phyloP scores from a whole-genome alignment of 2,888 invertebrate genomes.

The Drosophila ustulata region DNA sequence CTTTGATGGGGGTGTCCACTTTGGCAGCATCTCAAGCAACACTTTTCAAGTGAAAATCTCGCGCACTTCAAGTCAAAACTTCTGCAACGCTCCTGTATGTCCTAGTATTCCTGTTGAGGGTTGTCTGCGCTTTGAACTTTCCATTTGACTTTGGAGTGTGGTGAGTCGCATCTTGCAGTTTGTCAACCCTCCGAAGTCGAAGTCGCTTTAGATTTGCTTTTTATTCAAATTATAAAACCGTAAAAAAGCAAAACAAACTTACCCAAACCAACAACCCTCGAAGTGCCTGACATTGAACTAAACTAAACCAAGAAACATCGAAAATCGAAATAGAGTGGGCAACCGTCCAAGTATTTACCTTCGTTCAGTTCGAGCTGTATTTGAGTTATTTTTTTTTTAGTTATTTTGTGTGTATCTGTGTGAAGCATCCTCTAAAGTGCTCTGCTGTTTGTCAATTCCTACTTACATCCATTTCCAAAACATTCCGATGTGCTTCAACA shows the following conservation, averaged over 20 bases:
- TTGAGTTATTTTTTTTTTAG: constrained; percentile 48
- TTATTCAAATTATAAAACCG: constrained; percentile 57
- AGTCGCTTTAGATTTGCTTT: constrained; percentile 10
- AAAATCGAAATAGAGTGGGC: constrained; percentile 13
- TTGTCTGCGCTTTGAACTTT: constrained; percentile 60
- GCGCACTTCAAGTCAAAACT: constrained; percentile 67
- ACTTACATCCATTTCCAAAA: constrained; percentile 44
- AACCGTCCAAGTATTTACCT: constrained; percentile 62
- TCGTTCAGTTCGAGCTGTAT: constrained; percentile 71
- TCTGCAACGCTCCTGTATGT: constrained; percentile 18
- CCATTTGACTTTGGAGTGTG: constrained; percentile 50
- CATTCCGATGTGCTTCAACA: constrained; percentile 21
- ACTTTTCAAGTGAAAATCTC: constrained; percentile 66
- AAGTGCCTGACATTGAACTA: constrained; percentile 10
- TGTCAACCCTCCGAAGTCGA: constrained; percentile 64
- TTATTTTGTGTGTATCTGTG: constrained; percentile 22
- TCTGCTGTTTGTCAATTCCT: constrained; percentile 26
- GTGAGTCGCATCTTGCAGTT: constrained; percentile 58
- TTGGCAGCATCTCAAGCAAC: constrained; percentile 64
- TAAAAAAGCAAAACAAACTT: constrained; percentile 54
- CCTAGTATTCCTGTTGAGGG: constrained; percentile 24
- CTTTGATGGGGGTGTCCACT: constrained; percentile 47
- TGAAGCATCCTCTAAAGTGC: constrained; percentile 65
- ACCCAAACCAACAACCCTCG: constrained; percentile 38
- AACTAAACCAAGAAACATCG: constrained; percentile 2